Evolutionary conservation across 2,797 vertebrate species (phyloP).

Genomic region (Danio tinwini): DNA sequence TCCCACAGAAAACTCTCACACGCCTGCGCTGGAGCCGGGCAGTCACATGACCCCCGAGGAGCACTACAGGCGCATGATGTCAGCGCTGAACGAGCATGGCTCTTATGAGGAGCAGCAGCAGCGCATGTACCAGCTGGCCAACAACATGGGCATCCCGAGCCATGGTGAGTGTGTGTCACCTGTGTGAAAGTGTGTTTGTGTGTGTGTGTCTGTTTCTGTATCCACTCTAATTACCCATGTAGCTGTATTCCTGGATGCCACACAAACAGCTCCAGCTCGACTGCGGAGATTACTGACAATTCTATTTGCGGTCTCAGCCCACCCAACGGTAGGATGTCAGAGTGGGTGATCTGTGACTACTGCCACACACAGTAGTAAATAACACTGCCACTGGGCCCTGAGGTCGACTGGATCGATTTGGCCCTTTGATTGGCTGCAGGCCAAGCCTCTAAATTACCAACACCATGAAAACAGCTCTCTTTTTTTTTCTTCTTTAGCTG

Average conservation of each 20-base stretch:
- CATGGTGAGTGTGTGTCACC: constrained; percentile 73
- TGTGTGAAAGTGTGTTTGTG: constrained; percentile 15
- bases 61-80: constrained; percentile 95
- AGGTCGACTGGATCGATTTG: constrained; percentile 73
- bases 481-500: constrained; percentile 61
- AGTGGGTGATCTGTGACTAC: constrained; percentile 86
- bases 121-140: constrained; percentile 92
- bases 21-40: constrained; percentile 85
- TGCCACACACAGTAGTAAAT: constrained; percentile 80
- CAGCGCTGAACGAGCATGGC: constrained; percentile 89
- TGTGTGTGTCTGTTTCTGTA: constrained; percentile 32
- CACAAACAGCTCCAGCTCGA: constrained; percentile 38
- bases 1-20: constrained; percentile 86
- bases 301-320: constrained; percentile 76
- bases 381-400: constrained; percentile 71
- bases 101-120: constrained; percentile 95
- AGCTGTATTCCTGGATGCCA: constrained; percentile 21
- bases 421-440: constrained; percentile 75
- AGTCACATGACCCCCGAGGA: constrained; percentile 95
- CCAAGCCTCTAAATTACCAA: constrained; percentile 80
- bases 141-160: constrained; percentile 89
- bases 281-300: constrained; percentile 72
- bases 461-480: constrained; percentile 74
- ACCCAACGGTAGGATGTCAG: constrained; percentile 79
- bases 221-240: constrained; percentile 35